Percentiles rank a stretch among this genome's conserved stretches.
These are phyloP conservation scores for Achlya flavicornis DNA, from an alignment of 2,888 invertebrate species.

Conservation along the genomic window DNA sequence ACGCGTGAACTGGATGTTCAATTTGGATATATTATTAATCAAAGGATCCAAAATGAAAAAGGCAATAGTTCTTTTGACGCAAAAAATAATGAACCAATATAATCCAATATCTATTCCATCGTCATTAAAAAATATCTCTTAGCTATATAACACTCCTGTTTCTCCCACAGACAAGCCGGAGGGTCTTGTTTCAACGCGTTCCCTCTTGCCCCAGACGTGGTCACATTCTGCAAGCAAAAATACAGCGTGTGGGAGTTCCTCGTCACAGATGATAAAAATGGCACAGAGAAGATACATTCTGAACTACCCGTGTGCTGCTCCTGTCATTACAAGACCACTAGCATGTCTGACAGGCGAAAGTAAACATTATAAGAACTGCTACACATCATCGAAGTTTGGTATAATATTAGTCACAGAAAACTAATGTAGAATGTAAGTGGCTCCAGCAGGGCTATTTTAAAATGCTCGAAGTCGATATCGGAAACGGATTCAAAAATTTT, in stretches of 20 bases:
- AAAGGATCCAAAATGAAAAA: too few species aligned
- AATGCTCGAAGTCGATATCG: too few species aligned
- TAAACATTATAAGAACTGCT: constrained; percentile 8
- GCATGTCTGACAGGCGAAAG: constrained; percentile 5
- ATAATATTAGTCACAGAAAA: too few species aligned
- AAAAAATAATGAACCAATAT: too few species aligned
- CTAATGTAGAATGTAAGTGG: too few species aligned
- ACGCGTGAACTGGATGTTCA: too few species aligned
- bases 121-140: too few species aligned
- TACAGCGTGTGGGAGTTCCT: constrained; percentile 65
- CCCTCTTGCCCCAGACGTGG: constrained; percentile 35
- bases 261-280: constrained; percentile 51
- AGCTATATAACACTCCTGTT: constrained; percentile 7
- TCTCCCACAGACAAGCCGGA: constrained; percentile 46
- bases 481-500: constrained; percentile 10
- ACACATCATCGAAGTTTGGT: too few species aligned
- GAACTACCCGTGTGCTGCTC: constrained; percentile 71
- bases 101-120: too few species aligned
- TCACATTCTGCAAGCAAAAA: constrained; percentile 66
- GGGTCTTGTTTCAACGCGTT: constrained; percentile 59
- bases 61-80: too few species aligned
- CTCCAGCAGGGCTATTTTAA: too few species aligned
- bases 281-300: constrained; percentile 54
- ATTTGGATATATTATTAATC: too few species aligned
- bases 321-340: constrained; percentile 57